These are phyloP conservation scores for Cerastoderma edule DNA, from an alignment of 2,888 invertebrate genomes.

Conservation along the genomic window DNA sequence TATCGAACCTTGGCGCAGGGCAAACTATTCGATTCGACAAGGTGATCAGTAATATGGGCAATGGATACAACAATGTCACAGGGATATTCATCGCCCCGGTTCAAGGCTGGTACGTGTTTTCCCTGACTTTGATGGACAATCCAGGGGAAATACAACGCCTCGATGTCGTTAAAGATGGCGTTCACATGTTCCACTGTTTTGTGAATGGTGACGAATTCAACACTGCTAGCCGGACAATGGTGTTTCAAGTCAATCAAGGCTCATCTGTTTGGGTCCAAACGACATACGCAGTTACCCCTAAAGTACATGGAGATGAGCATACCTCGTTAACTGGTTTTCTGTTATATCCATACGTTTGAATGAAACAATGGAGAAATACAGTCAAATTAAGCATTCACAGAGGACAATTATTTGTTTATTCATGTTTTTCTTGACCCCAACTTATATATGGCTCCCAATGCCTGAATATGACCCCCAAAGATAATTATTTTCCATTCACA, in stretches of 20 bases:
- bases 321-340: background rate
- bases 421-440: no score
- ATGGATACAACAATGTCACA: no score
- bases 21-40: no score
- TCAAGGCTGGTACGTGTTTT: no score
- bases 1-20: background rate
- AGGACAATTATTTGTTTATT: background rate
- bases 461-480: no score
- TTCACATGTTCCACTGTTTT: conserved; percentile 6
- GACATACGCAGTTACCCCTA: background rate
- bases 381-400: background rate
- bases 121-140: conserved; percentile 10
- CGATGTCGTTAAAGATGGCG: conserved; percentile 1
- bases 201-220: background rate
- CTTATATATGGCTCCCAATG: no score
- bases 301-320: background rate
- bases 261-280: conserved; percentile 6
- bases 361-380: background rate
- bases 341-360: background rate
- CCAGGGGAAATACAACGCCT: conserved; percentile 3
- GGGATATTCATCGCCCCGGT: no score
- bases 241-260: background rate
- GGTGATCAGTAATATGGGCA: no score
- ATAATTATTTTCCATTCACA: no score
- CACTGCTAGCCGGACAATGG: background rate